phyloP scores from a whole-genome alignment of 2,888 invertebrate genomes.

The Drosophila borealis region DNA sequence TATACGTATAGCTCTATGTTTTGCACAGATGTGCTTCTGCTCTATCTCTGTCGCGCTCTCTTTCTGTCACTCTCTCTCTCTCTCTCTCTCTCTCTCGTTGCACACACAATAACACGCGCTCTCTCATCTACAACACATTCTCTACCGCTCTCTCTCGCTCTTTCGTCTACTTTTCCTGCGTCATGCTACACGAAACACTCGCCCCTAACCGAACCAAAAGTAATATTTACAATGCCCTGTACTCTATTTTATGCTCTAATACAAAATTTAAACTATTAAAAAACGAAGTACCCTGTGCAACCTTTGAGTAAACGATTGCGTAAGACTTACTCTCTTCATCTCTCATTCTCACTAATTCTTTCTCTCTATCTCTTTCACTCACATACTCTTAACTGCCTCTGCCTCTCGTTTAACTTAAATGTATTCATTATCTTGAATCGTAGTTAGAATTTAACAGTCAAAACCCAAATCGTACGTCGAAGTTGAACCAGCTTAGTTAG shows the following conservation, averaged over 20 bases:
- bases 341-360: slow-evolving; percentile 36
- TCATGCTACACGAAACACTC: slow-evolving; percentile 35
- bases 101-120: slow-evolving; percentile 7
- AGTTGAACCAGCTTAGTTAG: slow-evolving; percentile 28
- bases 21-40: neutral
- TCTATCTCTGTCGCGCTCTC: neutral
- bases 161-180: slow-evolving; percentile 27
- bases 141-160: slow-evolving; percentile 23
- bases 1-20: neutral
- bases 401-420: slow-evolving; percentile 38
- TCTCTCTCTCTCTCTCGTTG: neutral
- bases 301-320: slow-evolving; percentile 54
- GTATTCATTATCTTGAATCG: slow-evolving; percentile 54
- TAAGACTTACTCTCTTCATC: slow-evolving; percentile 43
- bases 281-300: slow-evolving; percentile 49
- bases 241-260: slow-evolving; percentile 3
- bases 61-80: neutral
- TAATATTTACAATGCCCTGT: too few relatives aligned
- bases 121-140: neutral
- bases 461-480: slow-evolving; percentile 37
- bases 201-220: slow-evolving; percentile 28
- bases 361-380: slow-evolving; percentile 10
- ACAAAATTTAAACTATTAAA: slow-evolving; percentile 5
- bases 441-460: slow-evolving; percentile 67
- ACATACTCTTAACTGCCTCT: slow-evolving; percentile 13